phyloP scores from a whole-genome alignment of 2,888 invertebrate species.

The Orthosia gothica region DNA sequence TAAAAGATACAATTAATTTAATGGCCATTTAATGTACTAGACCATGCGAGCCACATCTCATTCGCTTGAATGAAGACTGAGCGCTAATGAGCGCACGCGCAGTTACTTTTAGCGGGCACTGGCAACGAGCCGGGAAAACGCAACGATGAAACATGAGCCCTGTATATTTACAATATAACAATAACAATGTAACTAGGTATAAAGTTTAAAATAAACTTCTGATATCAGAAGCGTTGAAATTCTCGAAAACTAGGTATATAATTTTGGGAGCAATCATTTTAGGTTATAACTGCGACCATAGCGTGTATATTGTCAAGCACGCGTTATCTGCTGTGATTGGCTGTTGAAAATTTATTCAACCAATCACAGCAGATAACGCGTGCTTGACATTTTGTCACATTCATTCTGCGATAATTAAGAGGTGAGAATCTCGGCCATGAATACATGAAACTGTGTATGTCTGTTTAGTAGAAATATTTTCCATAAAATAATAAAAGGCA shows the following conservation, averaged over 20 bases:
- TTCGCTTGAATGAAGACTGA: slow-evolving; percentile 16
- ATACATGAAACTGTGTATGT: background rate
- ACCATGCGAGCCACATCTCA: background rate
- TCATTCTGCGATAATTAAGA: too few species aligned
- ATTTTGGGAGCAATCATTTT: background rate
- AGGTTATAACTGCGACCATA: background rate
- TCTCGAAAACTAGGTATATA: background rate
- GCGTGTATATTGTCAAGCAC: background rate
- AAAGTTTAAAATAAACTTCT: background rate
- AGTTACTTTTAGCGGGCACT: slow-evolving; percentile 42
- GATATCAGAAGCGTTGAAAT: background rate
- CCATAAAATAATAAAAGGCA: background rate
- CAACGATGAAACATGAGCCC: background rate
- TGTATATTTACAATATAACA: background rate
- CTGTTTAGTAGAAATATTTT: background rate
- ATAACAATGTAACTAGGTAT: background rate
- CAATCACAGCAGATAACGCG: too few species aligned
- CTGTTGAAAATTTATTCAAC: too few species aligned
- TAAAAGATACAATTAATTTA: background rate
- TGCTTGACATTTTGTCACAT: too few species aligned
- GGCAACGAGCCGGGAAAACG: slow-evolving; percentile 47
- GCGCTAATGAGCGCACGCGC: slow-evolving; percentile 32
- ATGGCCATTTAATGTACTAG: background rate
- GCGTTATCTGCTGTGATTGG: too few species aligned
- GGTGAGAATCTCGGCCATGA: too few species aligned